phyloP scores from a whole-genome alignment of 2,113 vertebrate species.

The Heterotis niloticus region DNA sequence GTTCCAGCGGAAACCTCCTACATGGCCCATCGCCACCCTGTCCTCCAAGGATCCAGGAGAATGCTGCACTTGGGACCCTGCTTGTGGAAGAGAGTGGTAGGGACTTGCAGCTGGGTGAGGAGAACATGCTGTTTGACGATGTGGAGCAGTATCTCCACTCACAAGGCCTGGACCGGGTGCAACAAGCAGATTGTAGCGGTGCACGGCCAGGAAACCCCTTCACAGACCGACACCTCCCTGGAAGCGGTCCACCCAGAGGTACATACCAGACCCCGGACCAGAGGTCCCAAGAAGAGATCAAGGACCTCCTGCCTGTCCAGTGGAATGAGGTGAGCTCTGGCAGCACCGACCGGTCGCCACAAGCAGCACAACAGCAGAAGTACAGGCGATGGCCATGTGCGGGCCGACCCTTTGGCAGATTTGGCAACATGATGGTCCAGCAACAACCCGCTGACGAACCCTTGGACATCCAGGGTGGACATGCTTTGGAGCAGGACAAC shows the following conservation, averaged over 20 bases:
- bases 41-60: conserved; percentile 78
- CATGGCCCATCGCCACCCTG: conserved; percentile 56
- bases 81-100: conserved; percentile 53
- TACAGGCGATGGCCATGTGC: conserved; percentile 54
- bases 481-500: conserved; percentile 37
- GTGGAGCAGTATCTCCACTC: conserved; percentile 76
- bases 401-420: conserved; percentile 54
- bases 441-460: conserved; percentile 12
- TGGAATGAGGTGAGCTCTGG: conserved; percentile 81
- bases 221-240: neutral
- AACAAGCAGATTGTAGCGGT: conserved; percentile 19
- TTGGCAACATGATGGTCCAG: conserved; percentile 53
- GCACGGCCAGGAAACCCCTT: neutral
- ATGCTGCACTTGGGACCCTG: conserved; percentile 65
- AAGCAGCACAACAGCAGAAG: conserved; percentile 52
- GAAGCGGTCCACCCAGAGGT: conserved; percentile 49
- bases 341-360: conserved; percentile 64
- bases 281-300: conserved; percentile 38
- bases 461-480: conserved; percentile 21
- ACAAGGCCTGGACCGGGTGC: conserved; percentile 54
- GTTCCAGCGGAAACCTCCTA: conserved; percentile 57
- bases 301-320: conserved; percentile 66
- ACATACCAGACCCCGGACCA: conserved; percentile 48
- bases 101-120: conserved; percentile 57
- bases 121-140: conserved; percentile 71